Base-by-base conservation (phyloP, 2,797 vertebrate species). In the Gymnoscopelus braueri region DNA sequence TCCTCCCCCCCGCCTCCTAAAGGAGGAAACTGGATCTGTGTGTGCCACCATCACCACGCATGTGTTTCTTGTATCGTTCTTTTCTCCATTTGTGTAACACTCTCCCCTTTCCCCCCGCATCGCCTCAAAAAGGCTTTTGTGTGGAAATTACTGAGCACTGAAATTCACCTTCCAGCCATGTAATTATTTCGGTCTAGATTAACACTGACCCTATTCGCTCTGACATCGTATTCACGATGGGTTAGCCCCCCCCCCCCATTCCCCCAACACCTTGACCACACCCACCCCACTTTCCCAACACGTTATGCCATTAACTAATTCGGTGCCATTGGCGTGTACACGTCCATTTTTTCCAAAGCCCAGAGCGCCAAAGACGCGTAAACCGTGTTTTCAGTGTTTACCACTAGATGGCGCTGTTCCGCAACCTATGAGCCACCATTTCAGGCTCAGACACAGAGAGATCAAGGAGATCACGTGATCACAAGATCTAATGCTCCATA, bases 111-210 rank as follows among this genome's bases (percentile, higher is more conserved):
- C 6, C 6, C 6, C 83, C 70, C 84, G 78, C 68, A 79, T 78
- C 29, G 56, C 71, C 58, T 86, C 72, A 88, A 89, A 91, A 88
- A 44, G 8, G 65, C 81, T 84, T 92, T 93, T 90, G 87, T 92
- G 70, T 77, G 69, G 64, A 80, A 88, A 79, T 85, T 71, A 69
- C 81, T 48, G 57, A 75, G 70, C 59, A 69, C 77, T 47, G 58
- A 73, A 78, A 57, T 89, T 84, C 75, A 61, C 81, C 86, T 87
- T 19, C 63, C 9, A 81, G 84, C 82, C 35, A 54, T 85, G 35
- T 89, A 80, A 88, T 93, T 88, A 90, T 86, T 84, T 77, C 24
- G 65, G 71, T 24, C 80, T 58, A 72, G 69, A 72, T 88, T 71
- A 84, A 74, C 75, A 26, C 67, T 19, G 59, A 10, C 29, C 61